Evolutionary conservation across 2,113 vertebrate genomes (phyloP), one percentile per base, ranked within the genome.

Genomic region (Scolopax mira): DNA sequence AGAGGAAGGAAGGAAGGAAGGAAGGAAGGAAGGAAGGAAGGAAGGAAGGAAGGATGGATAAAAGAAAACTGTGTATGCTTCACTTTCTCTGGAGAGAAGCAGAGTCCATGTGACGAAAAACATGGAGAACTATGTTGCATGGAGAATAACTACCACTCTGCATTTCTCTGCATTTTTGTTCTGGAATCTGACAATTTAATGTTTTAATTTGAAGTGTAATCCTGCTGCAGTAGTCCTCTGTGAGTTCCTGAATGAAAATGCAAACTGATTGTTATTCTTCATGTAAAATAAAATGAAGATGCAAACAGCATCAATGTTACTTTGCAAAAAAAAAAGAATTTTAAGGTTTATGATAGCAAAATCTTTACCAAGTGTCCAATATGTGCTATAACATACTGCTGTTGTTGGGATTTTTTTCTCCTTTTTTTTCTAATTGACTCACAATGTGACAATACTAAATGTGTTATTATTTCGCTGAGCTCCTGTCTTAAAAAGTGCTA

Each of bases 391-490:
- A n/a, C 21, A 15, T 19, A 73, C 13, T 5, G 31, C 9, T 66
- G 13, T 2, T 7, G 8, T 18, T 39, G 9, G 2, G 1, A 0
- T 3, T 6, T 44, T 42, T 39, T 22, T n/a, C 22, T 64, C 39
- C 19, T 13, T 24, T 49, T 37, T 57, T 23, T 62, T 48, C 10
- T 64, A 58, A 57, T 11, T 72, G 24, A 51, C 16, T 75, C 13
- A n/a, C 8, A 85, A 55, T 28, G 10, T 37, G 19, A 66, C 15
- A 78, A 22, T 66, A 25, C 7, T 57, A 80, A 62, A 79, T 82
- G 30, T 64, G 16, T 35, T 55, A 52, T 33, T 78, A 69, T 23
- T 57, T 10, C 2, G 1, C 13, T 42, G 22, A 19, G 24, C 1
- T 72, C 1, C 21, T 19, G 3, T 65, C 78, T 74, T 70, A 86